Base-by-base conservation (phyloP, 1,140 invertebrate species). In the Pseudomyrmex concolor region DNA sequence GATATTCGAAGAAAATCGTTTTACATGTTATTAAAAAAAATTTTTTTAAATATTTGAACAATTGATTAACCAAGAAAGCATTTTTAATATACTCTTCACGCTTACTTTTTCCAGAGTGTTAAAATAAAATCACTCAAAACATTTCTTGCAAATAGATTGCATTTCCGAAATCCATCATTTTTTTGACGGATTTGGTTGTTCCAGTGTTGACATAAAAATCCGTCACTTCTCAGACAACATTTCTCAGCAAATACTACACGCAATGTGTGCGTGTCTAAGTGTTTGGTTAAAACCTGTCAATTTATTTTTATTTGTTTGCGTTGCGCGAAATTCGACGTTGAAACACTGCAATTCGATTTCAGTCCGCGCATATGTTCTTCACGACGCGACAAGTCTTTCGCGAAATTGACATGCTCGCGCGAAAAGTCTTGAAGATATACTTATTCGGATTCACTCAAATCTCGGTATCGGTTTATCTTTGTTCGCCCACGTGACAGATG, bases 381-480 rank as follows among this genome's bases (percentile, higher is more conserved):
- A 17, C 17, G 19, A 34, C 34, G 4, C 15, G 15, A 59, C 19
- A n/a, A 22, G 48, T 59, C n/a, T 62, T 70, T 34, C 15, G 66
- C 59, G 54, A 59, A 80, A 80, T 80, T 50, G 76, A 80, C 71
- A 80, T 50, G 54, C 71, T 5, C 34, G 34, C 34, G 34, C 51
- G 54, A 60, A 15, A 19, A 17, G 63, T 48, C n/a, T 80, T 17
- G 66, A 70, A 68, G n/a, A 45, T 78, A 60, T 48, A 71, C 66
- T 80, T 80, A 80, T 80, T 80, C 64, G 68, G 76, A 57, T 77
- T 67, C 12, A 59, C 55, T 71, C 15, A 70, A 59, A 80, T 80
- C 76, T 80, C 55, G 7, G 12, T 71, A 70, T 80, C 76, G 66
- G 76, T 71, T 80, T 80, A 80, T 55, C 15, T 71, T 70, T 80